Conservation (phyloP, 2,113 vertebrate species). For the Upupa epops region DNA sequence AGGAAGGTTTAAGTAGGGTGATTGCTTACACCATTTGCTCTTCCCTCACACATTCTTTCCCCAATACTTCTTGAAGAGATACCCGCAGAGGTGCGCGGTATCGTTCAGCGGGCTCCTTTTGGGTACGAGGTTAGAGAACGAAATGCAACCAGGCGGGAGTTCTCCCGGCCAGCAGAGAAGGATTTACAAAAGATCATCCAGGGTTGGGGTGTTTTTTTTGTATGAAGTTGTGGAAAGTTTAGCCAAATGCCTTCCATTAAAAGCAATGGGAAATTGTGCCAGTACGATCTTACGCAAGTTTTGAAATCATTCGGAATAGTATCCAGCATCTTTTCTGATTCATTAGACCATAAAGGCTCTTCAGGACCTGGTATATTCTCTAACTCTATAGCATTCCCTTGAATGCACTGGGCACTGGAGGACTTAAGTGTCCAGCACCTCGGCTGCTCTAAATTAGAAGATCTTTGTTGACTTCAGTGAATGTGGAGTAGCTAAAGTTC, state of each 20-base stretch:
- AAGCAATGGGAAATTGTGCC: constrained; percentile 65
- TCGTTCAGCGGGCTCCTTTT: background rate
- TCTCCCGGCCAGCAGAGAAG: background rate
- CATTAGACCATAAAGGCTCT: constrained; percentile 63
- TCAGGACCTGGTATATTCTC: background rate
- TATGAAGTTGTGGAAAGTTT: constrained; percentile 1
- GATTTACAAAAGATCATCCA: background rate
- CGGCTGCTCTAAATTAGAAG: constrained; percentile 20
- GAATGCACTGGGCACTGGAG: background rate
- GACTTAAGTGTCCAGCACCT: background rate
- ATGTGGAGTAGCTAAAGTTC: background rate
- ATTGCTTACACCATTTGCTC: background rate
- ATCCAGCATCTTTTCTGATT: constrained; percentile 58
- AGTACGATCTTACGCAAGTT: constrained; percentile 22
- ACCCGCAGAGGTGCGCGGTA: background rate
- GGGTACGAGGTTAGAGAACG: no score
- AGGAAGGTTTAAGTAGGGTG: background rate
- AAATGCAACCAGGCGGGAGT: no score
- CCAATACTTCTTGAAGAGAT: background rate
- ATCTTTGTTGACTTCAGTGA: background rate
- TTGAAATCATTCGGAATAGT: constrained; percentile 26
- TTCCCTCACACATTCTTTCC: background rate
- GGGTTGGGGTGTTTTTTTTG: no score
- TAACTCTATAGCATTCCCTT: background rate
- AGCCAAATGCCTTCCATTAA: constrained; percentile 63